Percentiles rank a stretch among this genome's conserved stretches.
Evolutionary conservation across 2,113 vertebrate species (phyloP).

Genomic region (Axis porcinus): DNA sequence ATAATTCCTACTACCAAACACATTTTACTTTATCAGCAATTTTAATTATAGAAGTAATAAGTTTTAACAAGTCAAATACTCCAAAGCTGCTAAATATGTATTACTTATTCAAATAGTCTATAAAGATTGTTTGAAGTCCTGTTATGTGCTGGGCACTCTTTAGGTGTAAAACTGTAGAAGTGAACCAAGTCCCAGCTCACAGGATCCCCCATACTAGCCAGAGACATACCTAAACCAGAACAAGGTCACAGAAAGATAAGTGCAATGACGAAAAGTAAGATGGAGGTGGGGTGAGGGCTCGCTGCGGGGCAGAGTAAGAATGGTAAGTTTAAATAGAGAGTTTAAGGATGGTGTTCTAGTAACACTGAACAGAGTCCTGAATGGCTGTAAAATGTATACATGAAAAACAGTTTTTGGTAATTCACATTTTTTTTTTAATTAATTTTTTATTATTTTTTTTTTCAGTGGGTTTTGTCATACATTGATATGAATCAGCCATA

Average conservation of each 20-base stretch:
- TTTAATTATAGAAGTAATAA: background rate
- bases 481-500: no score
- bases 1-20: background rate
- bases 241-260: background rate
- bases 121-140: background rate
- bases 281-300: no score
- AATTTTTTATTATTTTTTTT: no score
- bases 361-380: background rate
- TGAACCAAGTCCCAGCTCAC: background rate
- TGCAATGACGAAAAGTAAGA: background rate
- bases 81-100: background rate
- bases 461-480: no score
- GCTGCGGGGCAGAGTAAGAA: accelerated
- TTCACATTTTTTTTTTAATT: no score
- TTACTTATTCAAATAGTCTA: background rate
- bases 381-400: background rate
- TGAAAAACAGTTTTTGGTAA: background rate
- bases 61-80: background rate
- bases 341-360: background rate
- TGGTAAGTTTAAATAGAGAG: background rate
- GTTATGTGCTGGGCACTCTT: background rate
- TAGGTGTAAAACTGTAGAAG: background rate
- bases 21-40: background rate
- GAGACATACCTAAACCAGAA: background rate
- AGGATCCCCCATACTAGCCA: background rate